These are phyloP conservation scores for Drosophila parabipectinata DNA, from an alignment of 1,140 invertebrate genomes.

Conservation along the genomic window DNA sequence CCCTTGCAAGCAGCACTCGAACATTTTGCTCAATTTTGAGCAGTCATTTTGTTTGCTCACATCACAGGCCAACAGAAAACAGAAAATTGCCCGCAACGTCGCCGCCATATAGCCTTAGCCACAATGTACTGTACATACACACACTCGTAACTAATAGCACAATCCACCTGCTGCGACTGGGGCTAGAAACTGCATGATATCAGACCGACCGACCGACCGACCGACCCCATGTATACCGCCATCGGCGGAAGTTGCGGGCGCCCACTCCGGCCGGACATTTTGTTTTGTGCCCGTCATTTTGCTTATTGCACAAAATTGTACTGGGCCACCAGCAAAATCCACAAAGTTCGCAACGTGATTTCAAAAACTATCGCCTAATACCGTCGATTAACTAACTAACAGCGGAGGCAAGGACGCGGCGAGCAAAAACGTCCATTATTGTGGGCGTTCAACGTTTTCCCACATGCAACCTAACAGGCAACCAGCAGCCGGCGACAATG, in stretches of 20 bases:
- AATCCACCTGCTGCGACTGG: constrained; percentile 27
- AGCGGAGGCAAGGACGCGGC: constrained; percentile 43
- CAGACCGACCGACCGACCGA: constrained; percentile 20
- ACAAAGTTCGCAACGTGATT: constrained; percentile 11
- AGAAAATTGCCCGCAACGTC: constrained; percentile 46
- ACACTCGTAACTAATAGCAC: constrained; percentile 7
- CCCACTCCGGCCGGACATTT: constrained; percentile 77
- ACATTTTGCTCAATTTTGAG: constrained; percentile 81
- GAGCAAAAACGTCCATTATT: constrained; percentile 75
- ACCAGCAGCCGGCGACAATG: constrained; percentile 51
- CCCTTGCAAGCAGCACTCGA: constrained; percentile 58
- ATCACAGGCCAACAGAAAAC: constrained; percentile 82
- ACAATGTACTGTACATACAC: no score
- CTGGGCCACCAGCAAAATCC: constrained; percentile 66
- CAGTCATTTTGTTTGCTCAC: constrained; percentile 84
- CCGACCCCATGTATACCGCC: constrained; percentile 41
- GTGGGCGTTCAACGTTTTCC: constrained; percentile 84
- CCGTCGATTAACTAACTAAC: constrained; percentile 39
- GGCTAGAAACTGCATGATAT: constrained; percentile 47
- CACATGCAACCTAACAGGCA: constrained; percentile 79
- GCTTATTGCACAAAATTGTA: constrained; percentile 79
- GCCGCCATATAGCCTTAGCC: neutral
- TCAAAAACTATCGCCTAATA: constrained; percentile 54
- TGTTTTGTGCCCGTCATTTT: constrained; percentile 84
- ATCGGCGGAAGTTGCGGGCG: constrained; percentile 50